A percentile compares a stretch with the other conserved stretches of the same genome.
Evolutionary conservation across 53 echinoderm and acorn worm species (phyloP).

Genomic region (Paelopatides confundens): DNA sequence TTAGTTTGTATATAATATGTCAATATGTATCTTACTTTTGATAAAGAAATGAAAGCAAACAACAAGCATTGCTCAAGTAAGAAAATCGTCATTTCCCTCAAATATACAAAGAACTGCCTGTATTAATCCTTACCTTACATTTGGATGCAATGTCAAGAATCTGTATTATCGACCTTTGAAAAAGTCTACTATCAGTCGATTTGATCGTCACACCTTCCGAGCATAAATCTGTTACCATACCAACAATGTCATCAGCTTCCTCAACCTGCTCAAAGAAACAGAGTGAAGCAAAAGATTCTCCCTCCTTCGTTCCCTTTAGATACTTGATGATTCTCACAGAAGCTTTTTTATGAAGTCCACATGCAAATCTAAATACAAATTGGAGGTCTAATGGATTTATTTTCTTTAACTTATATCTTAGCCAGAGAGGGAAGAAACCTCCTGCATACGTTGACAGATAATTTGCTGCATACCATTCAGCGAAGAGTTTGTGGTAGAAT

Average conservation of each 20-base stretch:
- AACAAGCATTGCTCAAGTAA: no score
- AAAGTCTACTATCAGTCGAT: neutral
- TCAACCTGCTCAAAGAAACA: neutral
- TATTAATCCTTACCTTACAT: neutral
- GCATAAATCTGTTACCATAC: neutral
- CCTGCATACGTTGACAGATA: neutral
- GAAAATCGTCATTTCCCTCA: no score
- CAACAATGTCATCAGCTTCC: neutral
- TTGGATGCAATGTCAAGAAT: neutral
- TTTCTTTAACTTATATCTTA: neutral
- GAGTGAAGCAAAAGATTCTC: neutral
- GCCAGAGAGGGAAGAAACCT: neutral
- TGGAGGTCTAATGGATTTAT: conserved; percentile 4
- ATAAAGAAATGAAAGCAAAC: no score
- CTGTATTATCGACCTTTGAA: neutral
- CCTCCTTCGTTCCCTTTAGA: neutral
- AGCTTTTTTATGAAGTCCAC: neutral
- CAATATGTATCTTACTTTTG: no score
- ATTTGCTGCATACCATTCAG: conserved; percentile 9
- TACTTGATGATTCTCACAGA: neutral
- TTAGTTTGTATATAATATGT: no score
- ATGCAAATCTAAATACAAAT: neutral
- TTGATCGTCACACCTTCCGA: neutral
- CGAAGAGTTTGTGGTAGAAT: conserved; percentile 22
- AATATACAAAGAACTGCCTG: no score